Conservation (phyloP, 2,113 vertebrate species). For the Hippocampus mohnikei region DNA sequence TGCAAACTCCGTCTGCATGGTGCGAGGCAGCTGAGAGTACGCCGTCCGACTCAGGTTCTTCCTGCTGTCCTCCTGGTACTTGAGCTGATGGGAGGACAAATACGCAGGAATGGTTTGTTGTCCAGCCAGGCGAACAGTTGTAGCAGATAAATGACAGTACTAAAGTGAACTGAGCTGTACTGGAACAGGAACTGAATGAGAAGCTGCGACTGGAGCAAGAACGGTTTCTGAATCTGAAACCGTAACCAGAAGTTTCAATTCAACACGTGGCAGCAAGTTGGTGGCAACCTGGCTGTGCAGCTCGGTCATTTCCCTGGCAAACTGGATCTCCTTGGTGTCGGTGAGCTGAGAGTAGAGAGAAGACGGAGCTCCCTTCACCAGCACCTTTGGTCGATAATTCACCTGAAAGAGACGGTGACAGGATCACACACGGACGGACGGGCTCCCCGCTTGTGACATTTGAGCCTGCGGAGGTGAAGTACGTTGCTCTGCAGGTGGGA, state of each 20-base stretch:
- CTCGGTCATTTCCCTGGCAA: constrained; percentile 61
- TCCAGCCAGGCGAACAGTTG: background rate
- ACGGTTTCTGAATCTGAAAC: too few relatives aligned
- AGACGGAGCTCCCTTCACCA: constrained; percentile 42
- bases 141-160: too few relatives aligned
- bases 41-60: constrained; percentile 75
- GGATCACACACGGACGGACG: background rate
- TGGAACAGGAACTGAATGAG: background rate
- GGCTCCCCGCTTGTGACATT: background rate
- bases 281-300: constrained; percentile 63
- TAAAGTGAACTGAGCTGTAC: too few relatives aligned
- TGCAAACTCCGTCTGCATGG: constrained; percentile 83
- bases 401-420: constrained; percentile 34
- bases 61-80: constrained; percentile 82
- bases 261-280: background rate
- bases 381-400: constrained; percentile 47
- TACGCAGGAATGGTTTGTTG: background rate
- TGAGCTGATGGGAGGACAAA: constrained; percentile 65
- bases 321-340: constrained; percentile 59
- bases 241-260: too few relatives aligned
- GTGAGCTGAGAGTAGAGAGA: constrained; percentile 62
- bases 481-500: constrained; percentile 86
- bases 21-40: constrained; percentile 86
- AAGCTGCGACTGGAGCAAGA: background rate
- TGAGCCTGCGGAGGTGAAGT: background rate